Evolutionary conservation across 2,888 invertebrate species (phyloP).

Genomic region (Volucella inflata): DNA sequence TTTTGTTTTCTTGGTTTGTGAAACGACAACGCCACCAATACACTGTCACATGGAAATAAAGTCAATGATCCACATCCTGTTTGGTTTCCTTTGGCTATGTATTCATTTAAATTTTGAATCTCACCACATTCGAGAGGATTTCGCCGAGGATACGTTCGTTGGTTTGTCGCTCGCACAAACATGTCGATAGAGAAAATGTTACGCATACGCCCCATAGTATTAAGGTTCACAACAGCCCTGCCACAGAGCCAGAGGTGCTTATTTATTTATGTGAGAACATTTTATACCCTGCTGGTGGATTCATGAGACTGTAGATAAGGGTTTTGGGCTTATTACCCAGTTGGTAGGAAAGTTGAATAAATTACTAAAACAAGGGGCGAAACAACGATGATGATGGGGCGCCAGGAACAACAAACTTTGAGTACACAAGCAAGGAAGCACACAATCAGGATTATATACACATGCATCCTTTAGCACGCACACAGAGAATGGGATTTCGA

Average conservation of each 20-base stretch:
- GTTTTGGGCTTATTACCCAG: constrained; percentile 64
- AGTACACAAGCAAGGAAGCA: neutral
- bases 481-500: constrained; percentile 32
- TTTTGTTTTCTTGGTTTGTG: neutral
- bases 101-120: constrained; percentile 42
- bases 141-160: neutral
- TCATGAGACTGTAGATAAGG: constrained; percentile 33
- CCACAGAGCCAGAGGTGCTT: constrained; percentile 20
- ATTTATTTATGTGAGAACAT: constrained; percentile 68
- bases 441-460: too few species aligned
- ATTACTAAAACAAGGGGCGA: constrained; percentile 34
- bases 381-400: constrained; percentile 37
- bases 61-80: constrained; percentile 52
- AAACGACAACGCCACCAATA: constrained; percentile 13
- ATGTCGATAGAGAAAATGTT: constrained; percentile 18
- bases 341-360: constrained; percentile 61
- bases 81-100: constrained; percentile 36
- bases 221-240: constrained; percentile 25
- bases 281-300: constrained; percentile 49
- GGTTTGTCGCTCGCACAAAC: constrained; percentile 15
- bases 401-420: neutral
- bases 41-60: constrained; percentile 59
- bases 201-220: constrained; percentile 26
- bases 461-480: neutral
- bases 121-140: constrained; percentile 20